Percentiles rank a stretch among this genome's conserved stretches.
These are phyloP conservation scores for Ophraella communa DNA, from an alignment of 2,888 invertebrate species.

Conservation along the genomic window DNA sequence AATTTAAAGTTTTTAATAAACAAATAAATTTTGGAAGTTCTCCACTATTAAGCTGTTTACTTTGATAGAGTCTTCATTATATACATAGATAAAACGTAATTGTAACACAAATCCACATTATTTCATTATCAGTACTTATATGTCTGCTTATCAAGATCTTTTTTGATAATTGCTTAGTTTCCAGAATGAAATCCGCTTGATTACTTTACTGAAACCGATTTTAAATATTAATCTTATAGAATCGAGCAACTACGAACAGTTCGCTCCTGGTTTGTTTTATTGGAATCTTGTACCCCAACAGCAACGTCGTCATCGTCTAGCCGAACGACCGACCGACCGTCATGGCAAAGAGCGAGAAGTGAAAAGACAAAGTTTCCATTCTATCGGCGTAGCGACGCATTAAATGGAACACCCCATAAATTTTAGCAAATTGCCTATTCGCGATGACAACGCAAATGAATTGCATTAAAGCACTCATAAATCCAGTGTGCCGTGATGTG, in stretches of 20 bases:
- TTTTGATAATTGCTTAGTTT: no score
- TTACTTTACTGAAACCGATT: no score
- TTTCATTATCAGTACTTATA: no score
- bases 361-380: slow-evolving; percentile 28
- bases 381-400: slow-evolving; percentile 35
- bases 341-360: slow-evolving; percentile 10
- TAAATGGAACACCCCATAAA: slow-evolving; percentile 47
- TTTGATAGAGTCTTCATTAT: no score
- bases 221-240: neutral
- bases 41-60: no score
- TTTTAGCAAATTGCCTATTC: slow-evolving; percentile 46
- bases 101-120: no score
- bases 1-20: no score
- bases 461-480: slow-evolving; percentile 47
- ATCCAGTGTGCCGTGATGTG: slow-evolving; percentile 46
- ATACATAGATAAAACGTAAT: no score
- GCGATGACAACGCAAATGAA: slow-evolving; percentile 46
- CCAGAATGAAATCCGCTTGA: no score
- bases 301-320: neutral
- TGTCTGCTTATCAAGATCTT: no score
- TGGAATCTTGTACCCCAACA: neutral
- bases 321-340: no score
- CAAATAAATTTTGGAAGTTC: no score
- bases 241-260: neutral
- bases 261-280: neutral